Percentiles rank a stretch among this genome's conserved stretches.
Conservation (phyloP, 2,113 vertebrate genomes). For the Nycticorax nycticorax region DNA sequence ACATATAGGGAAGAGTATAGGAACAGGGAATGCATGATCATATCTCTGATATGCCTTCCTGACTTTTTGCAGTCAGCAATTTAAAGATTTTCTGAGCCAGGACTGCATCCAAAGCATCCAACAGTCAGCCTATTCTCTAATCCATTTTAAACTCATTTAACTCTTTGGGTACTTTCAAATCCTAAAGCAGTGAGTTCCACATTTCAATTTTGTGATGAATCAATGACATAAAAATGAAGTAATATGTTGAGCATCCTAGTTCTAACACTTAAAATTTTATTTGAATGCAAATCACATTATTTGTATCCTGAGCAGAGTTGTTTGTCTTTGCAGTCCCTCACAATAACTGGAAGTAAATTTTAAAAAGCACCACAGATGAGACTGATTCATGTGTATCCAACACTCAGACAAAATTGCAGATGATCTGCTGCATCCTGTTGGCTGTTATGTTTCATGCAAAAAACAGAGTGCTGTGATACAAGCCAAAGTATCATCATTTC, state of each 20-base stretch:
- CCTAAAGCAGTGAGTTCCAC: neutral
- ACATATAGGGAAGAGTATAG: neutral
- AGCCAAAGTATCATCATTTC: neutral
- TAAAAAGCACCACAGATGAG: neutral
- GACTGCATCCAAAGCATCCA: neutral
- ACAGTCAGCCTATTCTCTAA: neutral
- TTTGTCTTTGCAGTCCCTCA: neutral
- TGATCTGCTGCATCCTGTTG: constrained; percentile 11
- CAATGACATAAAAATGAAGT: constrained; percentile 2
- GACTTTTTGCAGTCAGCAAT: neutral
- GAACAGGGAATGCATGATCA: neutral
- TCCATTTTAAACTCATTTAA: neutral
- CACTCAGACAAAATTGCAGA: neutral
- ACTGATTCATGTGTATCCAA: constrained; percentile 2
- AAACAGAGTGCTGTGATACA: neutral
- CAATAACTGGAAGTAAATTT: neutral
- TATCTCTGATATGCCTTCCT: neutral
- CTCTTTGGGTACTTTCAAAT: neutral
- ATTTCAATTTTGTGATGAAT: neutral
- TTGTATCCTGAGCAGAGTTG: constrained; percentile 5
- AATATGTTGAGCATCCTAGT: neutral
- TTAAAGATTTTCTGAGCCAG: neutral
- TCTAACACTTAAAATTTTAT: constrained; percentile 18
- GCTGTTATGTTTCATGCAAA: neutral
- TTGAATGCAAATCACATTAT: constrained; percentile 42